Percentiles rank a stretch among this genome's conserved stretches.
Conservation (phyloP, 2,797 vertebrate genomes). For the Odontamblyopus rebecca region DNA sequence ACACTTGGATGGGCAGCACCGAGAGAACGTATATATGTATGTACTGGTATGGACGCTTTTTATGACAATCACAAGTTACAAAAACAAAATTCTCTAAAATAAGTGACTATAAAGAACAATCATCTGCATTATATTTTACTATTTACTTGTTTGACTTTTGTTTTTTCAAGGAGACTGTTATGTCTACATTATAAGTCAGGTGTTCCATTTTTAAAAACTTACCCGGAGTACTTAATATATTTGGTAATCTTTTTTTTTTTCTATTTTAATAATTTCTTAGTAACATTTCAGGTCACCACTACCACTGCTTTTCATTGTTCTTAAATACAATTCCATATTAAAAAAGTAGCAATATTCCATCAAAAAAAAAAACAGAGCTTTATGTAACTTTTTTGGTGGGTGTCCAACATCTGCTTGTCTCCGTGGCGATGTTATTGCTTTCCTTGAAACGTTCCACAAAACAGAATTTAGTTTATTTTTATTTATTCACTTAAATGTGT, state of each 20-base stretch:
- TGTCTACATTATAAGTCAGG: too few species aligned
- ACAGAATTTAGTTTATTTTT: background rate
- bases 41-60: slow-evolving; percentile 36
- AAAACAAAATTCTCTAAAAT: slow-evolving; percentile 9
- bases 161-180: background rate
- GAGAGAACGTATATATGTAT: slow-evolving; percentile 5
- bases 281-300: too few species aligned
- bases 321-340: background rate
- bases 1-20: slow-evolving; percentile 28
- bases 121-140: background rate
- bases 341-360: too few species aligned
- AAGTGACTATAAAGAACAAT: background rate
- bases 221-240: too few species aligned
- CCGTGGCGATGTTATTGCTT: too few species aligned
- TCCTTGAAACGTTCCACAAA: background rate
- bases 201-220: too few species aligned
- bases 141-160: background rate
- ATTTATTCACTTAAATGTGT: background rate
- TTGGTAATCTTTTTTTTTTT: too few species aligned
- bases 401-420: too few species aligned
- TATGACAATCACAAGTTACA: slow-evolving; percentile 57
- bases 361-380: too few species aligned
- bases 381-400: too few species aligned
- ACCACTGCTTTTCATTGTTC: background rate
- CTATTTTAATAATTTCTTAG: too few species aligned